Base-by-base conservation (phyloP, 53 echinoderm and acorn worm genomes). In the Crossaster papposus region DNA sequence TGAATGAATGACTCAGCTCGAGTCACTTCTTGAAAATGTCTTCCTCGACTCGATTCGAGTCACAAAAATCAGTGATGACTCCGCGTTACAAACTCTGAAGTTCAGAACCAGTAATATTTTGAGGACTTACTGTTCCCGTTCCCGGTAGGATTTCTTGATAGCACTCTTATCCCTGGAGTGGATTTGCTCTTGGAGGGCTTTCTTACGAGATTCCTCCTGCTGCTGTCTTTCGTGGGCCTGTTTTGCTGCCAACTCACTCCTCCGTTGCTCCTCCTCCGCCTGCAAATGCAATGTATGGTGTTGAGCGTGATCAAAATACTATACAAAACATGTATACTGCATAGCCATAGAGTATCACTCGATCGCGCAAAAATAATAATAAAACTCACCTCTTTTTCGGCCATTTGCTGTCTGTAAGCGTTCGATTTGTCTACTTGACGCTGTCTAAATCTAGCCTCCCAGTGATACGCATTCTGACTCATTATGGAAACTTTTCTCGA, bases 361-460 rank as follows among this genome's bases (percentile, higher is more conserved):
- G n/a, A n/a, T n/a, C n/a, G n/a, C n/a, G n/a, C n/a, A n/a, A n/a
- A n/a, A n/a, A n/a, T n/a, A n/a, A n/a, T 44, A 44, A 44, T 9
- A 44, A 44, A 44, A 35, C 4, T 50, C 38, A 96, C 96, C 92
- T 90, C 78, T 79, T 90, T 54, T 73, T 93, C 95, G 18, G 82
- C 80, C 63, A 81, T 24, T 28, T 86, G 90, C 62, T 85, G 88
- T 36, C 80, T 64, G 2, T 65, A 89, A 24, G 94, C 95, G 31
- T 87, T 55, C 78, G 68, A 78, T 54, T 92, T 95, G 81, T 97
- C 97, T 26, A 94, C 83, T 22, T 95, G 92, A 74, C 93, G 93
- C 80, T 97, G 97, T 63, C 92, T 94, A 70, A 95, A 85, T 35
- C 94, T 84, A 26, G 97, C 97, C 70, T 97, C 97, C 97, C 95